Percentiles rank a stretch among this genome's conserved stretches.
Conservation (phyloP, 2,797 vertebrate genomes). For the Hydrocynus forskahlii region DNA sequence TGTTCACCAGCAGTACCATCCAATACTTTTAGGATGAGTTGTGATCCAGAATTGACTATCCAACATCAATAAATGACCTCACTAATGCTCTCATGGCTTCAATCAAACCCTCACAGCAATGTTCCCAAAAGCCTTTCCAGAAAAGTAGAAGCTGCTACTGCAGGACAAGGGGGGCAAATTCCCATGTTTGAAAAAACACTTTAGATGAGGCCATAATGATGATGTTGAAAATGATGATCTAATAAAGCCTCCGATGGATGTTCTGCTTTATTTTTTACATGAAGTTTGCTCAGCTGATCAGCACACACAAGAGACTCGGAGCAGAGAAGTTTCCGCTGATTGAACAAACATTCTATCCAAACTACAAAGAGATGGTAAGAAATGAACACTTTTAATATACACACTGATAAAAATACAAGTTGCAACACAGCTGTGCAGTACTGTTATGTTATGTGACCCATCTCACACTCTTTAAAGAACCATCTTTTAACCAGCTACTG, state of each 20-base stretch:
- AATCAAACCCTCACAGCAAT: too few species aligned
- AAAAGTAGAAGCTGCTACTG: too few species aligned
- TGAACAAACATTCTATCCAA: slow-evolving; percentile 96
- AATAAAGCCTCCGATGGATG: background rate
- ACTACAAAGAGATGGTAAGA: slow-evolving; percentile 98
- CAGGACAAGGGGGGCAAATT: too few species aligned
- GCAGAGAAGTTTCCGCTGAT: slow-evolving; percentile 95
- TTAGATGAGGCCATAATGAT: background rate
- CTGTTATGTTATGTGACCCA: too few species aligned
- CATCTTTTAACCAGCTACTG: too few species aligned
- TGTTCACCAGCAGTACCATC: background rate
- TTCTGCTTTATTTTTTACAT: slow-evolving; percentile 18
- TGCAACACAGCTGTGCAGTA: background rate
- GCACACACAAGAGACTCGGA: slow-evolving; percentile 88
- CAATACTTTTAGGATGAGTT: background rate
- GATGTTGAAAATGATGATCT: background rate
- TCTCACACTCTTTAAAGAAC: too few species aligned
- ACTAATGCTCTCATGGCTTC: too few species aligned
- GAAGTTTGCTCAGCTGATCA: slow-evolving; percentile 95
- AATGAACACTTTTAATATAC: background rate
- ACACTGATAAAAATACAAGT: background rate
- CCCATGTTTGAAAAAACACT: too few species aligned
- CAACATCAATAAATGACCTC: too few species aligned
- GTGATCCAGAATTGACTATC: too few species aligned
- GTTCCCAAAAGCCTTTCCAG: too few species aligned